Base-by-base conservation (phyloP, 2,888 invertebrate species). In the Tetropium fuscum region DNA sequence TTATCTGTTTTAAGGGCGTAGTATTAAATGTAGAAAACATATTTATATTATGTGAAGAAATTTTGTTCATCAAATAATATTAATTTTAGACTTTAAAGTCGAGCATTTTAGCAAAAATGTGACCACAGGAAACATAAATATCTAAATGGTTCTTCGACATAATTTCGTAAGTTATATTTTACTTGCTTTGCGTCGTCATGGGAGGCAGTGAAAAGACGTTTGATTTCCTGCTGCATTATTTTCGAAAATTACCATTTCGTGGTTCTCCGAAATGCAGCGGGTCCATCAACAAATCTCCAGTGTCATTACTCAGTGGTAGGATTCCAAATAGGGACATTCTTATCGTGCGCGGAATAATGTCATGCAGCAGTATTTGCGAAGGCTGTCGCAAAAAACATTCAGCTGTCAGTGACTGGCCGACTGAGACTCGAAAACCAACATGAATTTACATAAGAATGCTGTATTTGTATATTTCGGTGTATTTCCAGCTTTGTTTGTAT, bases 371-470 rank as follows among this genome's bases (percentile, higher is more conserved):
- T 25, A 36, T 36, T 38, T 36, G 13, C 8, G n/a, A 22, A 44
- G 27, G 22, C 27, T 10, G 11, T 18, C 34, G 25, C 44, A 45
- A 44, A 54, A 53, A 48, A 30, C 1, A 13, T 40, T 20, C 40
- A 19, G 18, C 16, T 43, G 34, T 49, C 44, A 25, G 20, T 38
- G 32, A 18, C 32, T 34, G 44, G 34, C 22, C 32, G 34, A 20
- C 44, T 22, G 36, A 32, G 4, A 43, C 7, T 15, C 49, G 49
- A 49, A 49, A 49, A 34, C 48, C 38, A 22, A 44, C 27, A 44
- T 25, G 27, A 43, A 64, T 66, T 66, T 62, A 60, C 66, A 68
- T 68, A 63, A 57, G 68, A 68, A 68, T 68, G 64, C 22, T 51
- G 30, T 49, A 55, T 45, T 32, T 48, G 41, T 32, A 13, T n/a